Conservation (phyloP, 2,888 invertebrate species). For the Cantharis rustica region DNA sequence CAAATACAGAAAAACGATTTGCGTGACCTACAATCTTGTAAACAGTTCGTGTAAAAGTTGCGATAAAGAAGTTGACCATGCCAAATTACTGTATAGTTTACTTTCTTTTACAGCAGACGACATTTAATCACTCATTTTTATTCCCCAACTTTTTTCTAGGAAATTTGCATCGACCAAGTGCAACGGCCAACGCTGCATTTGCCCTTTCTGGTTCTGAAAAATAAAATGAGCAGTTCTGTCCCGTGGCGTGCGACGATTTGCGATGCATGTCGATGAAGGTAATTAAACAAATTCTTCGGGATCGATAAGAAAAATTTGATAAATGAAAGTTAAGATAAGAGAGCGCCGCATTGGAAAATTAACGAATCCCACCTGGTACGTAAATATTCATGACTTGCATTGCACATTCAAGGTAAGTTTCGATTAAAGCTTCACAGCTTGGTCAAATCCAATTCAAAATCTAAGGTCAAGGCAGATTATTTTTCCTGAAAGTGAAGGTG, state of each 20-base stretch:
- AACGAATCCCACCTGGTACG: slow-evolving; percentile 9
- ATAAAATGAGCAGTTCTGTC: background rate
- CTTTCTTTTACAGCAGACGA: background rate
- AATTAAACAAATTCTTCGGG: background rate
- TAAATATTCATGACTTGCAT: slow-evolving; percentile 15
- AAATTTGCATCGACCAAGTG: background rate
- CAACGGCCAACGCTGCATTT: background rate
- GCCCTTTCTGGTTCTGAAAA: background rate
- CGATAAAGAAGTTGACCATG: slow-evolving; percentile 21
- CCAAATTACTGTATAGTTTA: slow-evolving; percentile 25
- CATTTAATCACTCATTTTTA: background rate
- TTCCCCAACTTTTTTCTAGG: background rate
- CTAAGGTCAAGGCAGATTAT: slow-evolving; percentile 27
- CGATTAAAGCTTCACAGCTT: slow-evolving; percentile 23
- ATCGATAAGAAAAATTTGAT: background rate
- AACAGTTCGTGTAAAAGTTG: slow-evolving; percentile 28
- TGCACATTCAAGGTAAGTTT: slow-evolving; percentile 26
- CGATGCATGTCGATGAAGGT: background rate
- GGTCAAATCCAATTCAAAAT: slow-evolving; percentile 18
- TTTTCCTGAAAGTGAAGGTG: slow-evolving; percentile 23
- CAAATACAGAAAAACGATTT: slow-evolving; percentile 13
- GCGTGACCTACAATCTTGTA: slow-evolving; percentile 26
- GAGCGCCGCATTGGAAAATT: background rate
- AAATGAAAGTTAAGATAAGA: slow-evolving; percentile 6
- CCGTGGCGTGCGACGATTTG: background rate